These are phyloP conservation scores for Harpalus rubripes DNA, from an alignment of 2,888 invertebrate species.

Conservation along the genomic window DNA sequence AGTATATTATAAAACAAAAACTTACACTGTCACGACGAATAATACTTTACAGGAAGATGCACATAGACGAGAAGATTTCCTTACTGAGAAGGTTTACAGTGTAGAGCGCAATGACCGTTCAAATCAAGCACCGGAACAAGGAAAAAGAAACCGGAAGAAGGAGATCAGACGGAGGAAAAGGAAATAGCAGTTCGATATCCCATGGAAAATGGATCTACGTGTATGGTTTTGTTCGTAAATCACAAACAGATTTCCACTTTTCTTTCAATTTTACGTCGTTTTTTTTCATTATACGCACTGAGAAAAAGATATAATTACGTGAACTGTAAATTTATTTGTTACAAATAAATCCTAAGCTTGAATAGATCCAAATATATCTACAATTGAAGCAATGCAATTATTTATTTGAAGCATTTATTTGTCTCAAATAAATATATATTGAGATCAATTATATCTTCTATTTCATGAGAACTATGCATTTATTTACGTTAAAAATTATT, in stretches of 20 bases:
- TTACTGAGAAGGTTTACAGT: background rate
- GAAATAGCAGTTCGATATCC: slow-evolving; percentile 46
- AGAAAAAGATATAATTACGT: no score
- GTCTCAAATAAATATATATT: no score
- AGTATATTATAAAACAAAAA: slow-evolving; percentile 17
- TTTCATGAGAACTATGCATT: no score
- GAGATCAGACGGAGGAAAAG: slow-evolving; percentile 45
- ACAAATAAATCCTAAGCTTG: no score
- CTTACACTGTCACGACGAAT: slow-evolving; percentile 23
- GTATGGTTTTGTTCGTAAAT: slow-evolving; percentile 42
- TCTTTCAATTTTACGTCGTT: slow-evolving; percentile 9
- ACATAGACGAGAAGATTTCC: slow-evolving; percentile 36
- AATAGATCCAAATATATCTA: no score
- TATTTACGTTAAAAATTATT: no score
- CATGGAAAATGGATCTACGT: slow-evolving; percentile 38
- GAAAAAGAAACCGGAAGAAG: slow-evolving; percentile 22
- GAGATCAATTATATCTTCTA: no score
- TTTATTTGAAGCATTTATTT: no score
- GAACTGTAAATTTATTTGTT: no score
- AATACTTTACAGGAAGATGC: background rate
- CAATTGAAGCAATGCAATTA: no score
- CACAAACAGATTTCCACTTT: slow-evolving; percentile 26
- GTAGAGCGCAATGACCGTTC: slow-evolving; percentile 37
- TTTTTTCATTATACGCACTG: slow-evolving; percentile 15
- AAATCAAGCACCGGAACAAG: slow-evolving; percentile 6